phyloP scores from a whole-genome alignment of 1,140 invertebrate genomes.

The Papilio glaucus region DNA sequence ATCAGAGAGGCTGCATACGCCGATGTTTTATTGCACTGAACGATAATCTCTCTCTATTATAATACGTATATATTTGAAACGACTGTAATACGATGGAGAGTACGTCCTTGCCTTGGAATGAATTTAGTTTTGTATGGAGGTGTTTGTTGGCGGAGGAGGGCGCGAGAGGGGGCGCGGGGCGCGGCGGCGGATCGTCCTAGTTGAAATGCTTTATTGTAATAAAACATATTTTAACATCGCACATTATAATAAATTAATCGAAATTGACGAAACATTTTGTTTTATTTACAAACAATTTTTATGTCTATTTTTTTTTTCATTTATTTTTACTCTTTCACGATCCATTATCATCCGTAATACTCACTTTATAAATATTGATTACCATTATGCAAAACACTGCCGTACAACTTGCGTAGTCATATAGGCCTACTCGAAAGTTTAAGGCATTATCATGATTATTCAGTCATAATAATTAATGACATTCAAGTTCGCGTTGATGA shows the following conservation, averaged over 20 bases:
- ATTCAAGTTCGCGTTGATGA: too few species aligned
- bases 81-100: constrained; percentile 57
- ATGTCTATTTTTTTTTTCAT: neutral
- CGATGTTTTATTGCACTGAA: constrained; percentile 63
- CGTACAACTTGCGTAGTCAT: too few species aligned
- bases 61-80: constrained; percentile 47
- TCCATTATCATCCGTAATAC: too few species aligned
- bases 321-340: neutral
- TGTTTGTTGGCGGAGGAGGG: constrained; percentile 51
- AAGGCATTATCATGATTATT: too few species aligned
- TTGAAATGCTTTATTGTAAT: constrained; percentile 79
- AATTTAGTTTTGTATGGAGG: constrained; percentile 66
- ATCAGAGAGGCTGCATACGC: constrained; percentile 71
- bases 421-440: too few species aligned
- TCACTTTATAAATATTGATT: too few species aligned
- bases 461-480: too few species aligned
- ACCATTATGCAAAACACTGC: too few species aligned
- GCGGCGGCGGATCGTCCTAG: constrained; percentile 56
- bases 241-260: constrained; percentile 83
- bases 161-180: constrained; percentile 53
- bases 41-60: constrained; percentile 66
- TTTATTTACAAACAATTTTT: constrained; percentile 50
- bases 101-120: constrained; percentile 58
- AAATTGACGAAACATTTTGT: constrained; percentile 60
- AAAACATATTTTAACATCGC: constrained; percentile 82